Percentiles rank a stretch among this genome's conserved stretches.
Evolutionary conservation across 2,888 invertebrate genomes (phyloP).

Genomic region (Macroteleia sp.): DNA sequence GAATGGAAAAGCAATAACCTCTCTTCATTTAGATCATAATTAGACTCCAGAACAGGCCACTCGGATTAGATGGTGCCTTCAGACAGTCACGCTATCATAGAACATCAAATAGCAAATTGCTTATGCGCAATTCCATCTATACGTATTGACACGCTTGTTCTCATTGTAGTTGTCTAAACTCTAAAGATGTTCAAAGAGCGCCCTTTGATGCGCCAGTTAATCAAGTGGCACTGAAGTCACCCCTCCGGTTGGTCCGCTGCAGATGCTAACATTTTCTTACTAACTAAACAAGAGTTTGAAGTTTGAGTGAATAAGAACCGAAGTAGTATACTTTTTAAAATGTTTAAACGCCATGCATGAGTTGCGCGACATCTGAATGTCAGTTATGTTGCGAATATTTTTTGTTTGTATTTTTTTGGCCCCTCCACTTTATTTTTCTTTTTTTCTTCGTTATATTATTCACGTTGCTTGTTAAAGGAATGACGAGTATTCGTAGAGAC

Average conservation of each 20-base stretch:
- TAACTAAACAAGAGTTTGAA: conserved; percentile 11
- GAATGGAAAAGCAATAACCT: conserved; percentile 1
- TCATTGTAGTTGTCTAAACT: background rate
- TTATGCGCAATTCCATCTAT: background rate
- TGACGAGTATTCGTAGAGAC: conserved; percentile 17
- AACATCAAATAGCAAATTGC: background rate
- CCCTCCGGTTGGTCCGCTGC: conserved; percentile 4
- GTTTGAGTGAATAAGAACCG: conserved; percentile 23
- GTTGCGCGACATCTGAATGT: conserved; percentile 19
- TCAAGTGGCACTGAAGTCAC: background rate
- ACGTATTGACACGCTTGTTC: conserved; percentile 2
- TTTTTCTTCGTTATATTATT: conserved; percentile 11
- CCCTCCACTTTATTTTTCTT: background rate
- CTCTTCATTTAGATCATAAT: background rate
- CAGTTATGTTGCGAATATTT: conserved; percentile 22
- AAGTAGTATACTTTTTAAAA: conserved; percentile 19
- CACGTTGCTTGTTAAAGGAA: conserved; percentile 22
- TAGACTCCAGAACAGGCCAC: conserved; percentile 1
- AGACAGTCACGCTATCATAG: conserved; percentile 2
- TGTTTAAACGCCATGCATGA: conserved; percentile 28
- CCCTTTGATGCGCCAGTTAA: background rate
- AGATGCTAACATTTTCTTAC: background rate
- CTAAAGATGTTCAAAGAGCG: background rate
- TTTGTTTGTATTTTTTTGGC: conserved; percentile 7
- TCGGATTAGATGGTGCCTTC: conserved; percentile 29